Evolutionary conservation across 2,888 invertebrate species (phyloP).

Genomic region (Troides oblongomaculatus): DNA sequence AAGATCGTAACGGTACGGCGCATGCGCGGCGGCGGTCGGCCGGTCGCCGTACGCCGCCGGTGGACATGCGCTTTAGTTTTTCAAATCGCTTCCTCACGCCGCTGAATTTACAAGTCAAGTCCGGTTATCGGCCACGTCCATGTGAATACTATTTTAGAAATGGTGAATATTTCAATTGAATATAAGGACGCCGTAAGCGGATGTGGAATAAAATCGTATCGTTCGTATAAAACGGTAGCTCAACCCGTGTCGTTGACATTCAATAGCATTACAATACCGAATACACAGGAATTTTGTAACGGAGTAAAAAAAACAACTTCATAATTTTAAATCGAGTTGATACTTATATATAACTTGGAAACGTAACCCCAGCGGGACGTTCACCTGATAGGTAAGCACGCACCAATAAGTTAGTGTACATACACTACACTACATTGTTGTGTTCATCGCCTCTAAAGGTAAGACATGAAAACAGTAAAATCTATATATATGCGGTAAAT

Average conservation of each 20-base stretch:
- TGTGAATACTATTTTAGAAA: slow-evolving; percentile 12
- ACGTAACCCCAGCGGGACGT: too few species aligned
- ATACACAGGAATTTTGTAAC: neutral
- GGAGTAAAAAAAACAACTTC: too few species aligned
- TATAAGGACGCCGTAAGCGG: neutral
- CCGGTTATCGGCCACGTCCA: slow-evolving; percentile 7
- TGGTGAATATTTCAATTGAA: slow-evolving; percentile 24
- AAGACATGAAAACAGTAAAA: too few species aligned
- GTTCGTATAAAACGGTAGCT: neutral
- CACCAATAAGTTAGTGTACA: too few species aligned
- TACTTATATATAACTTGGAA: too few species aligned
- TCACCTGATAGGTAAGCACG: too few species aligned
- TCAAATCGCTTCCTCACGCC: slow-evolving; percentile 23
- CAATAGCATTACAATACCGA: neutral
- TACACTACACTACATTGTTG: too few species aligned
- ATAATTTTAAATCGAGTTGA: too few species aligned
- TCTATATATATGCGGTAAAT: too few species aligned
- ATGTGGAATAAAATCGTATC: slow-evolving; percentile 1
- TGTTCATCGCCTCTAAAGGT: too few species aligned
- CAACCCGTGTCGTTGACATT: slow-evolving; percentile 1
- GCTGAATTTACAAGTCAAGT: slow-evolving; percentile 26
- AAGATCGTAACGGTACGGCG: slow-evolving; percentile 10
- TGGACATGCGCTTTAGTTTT: slow-evolving; percentile 9
- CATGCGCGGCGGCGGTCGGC: slow-evolving; percentile 2
- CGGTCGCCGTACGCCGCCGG: slow-evolving; percentile 8